Conservation (phyloP, 2,797 vertebrate genomes). For the Microctenopoma stevenorrisi region DNA sequence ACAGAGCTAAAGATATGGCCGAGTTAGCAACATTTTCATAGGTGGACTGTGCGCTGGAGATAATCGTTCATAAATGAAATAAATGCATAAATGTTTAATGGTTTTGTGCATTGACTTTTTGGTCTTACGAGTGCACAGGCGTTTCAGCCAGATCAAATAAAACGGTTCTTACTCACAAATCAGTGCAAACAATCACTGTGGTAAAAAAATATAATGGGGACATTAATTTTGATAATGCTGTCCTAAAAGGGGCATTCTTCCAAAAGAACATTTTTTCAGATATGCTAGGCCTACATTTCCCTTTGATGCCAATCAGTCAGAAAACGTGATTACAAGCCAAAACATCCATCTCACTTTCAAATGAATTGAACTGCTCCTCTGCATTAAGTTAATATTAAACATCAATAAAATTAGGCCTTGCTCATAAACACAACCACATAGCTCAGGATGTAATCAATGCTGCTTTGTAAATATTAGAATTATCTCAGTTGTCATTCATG, state of each 20-base stretch:
- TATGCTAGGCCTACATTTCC: no score
- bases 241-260: no score
- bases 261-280: no score
- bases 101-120: not conserved
- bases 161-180: no score
- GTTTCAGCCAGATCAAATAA: no score
- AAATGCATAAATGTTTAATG: not conserved
- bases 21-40: not conserved
- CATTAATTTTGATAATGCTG: no score
- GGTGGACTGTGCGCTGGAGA: not conserved
- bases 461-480: conserved; percentile 29
- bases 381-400: conserved; percentile 28
- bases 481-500: conserved; percentile 25
- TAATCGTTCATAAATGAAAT: not conserved
- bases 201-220: no score
- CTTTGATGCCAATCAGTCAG: not conserved
- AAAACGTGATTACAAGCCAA: not conserved
- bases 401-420: conserved; percentile 20
- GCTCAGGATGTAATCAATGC: conserved; percentile 22
- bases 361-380: conserved; percentile 22
- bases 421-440: conserved; percentile 17
- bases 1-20: not conserved
- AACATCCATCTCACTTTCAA: conserved; percentile 25
- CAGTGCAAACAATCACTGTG: not conserved
- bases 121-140: not conserved